Evolutionary conservation across 2,797 vertebrate genomes (phyloP).

Genomic region (Takifugu ocellatus): DNA sequence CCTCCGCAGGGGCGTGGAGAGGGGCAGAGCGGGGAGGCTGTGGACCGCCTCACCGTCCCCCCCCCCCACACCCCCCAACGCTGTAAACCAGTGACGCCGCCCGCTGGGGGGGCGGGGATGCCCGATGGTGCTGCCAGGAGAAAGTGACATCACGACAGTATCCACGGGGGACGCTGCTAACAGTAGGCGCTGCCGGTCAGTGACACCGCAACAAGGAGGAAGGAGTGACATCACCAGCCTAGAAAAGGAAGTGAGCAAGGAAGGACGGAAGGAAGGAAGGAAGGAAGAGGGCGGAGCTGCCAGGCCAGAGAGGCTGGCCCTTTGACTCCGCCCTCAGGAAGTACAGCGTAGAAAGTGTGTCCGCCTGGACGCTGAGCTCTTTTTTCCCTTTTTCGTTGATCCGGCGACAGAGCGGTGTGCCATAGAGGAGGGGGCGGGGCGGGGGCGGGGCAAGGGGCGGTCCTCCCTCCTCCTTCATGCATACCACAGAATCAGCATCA

Average conservation of each 20-base stretch:
- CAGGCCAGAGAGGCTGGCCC: slow-evolving; percentile 54
- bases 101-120: slow-evolving; percentile 54
- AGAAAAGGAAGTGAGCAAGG: slow-evolving; percentile 32
- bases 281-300: slow-evolving; percentile 59
- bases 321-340: slow-evolving; percentile 64
- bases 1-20: slow-evolving; percentile 66
- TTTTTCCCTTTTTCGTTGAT: slow-evolving; percentile 18
- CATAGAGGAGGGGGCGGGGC: slow-evolving; percentile 38
- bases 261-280: slow-evolving; percentile 38
- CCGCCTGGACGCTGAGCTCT: slow-evolving; percentile 54
- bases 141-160: slow-evolving; percentile 75
- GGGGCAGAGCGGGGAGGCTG: slow-evolving; percentile 56
- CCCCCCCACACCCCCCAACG: slow-evolving; percentile 58
- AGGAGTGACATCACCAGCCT: slow-evolving; percentile 46
- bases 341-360: slow-evolving; percentile 66
- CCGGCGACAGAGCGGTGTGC: slow-evolving; percentile 63
- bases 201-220: slow-evolving; percentile 54
- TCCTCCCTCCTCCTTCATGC: slow-evolving; percentile 64
- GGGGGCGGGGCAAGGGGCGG: slow-evolving; percentile 20
- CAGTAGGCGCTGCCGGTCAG: slow-evolving; percentile 57
- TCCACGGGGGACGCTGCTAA: slow-evolving; percentile 65
- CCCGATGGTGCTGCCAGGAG: slow-evolving; percentile 68
- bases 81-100: slow-evolving; percentile 64
- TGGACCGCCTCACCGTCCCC: slow-evolving; percentile 52
- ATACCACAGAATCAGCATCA: slow-evolving; percentile 70